Base-by-base conservation (phyloP, 23 tunicate species). In the Styela clava region DNA sequence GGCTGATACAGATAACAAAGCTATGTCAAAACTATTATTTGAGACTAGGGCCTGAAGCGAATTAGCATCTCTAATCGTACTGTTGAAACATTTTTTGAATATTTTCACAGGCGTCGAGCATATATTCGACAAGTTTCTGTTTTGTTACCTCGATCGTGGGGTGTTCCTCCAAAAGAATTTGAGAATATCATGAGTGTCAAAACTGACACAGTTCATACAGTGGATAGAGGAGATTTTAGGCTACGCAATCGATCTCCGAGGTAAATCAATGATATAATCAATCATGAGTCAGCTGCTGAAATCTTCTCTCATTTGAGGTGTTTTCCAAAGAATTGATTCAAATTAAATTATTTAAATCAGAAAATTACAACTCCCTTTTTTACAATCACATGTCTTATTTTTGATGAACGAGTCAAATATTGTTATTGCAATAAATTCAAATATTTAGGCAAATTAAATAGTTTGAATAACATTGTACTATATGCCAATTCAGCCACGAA, bases 81-180 rank as follows among this genome's bases (percentile, higher is more conserved):
- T n/a, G n/a, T n/a, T n/a, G n/a, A n/a, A n/a, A n/a, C n/a, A n/a
- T n/a, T n/a, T n/a, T n/a, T n/a, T n/a, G n/a, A n/a, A n/a, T n/a
- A n/a, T n/a, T n/a, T n/a, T n/a, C n/a, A n/a, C 73, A 89, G 95
- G 63, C 70, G 73, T 26, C 78, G 90, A 34, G 97, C 97, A 23
- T 91, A 82, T 36, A 78, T 91, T 26, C 81, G 90, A 34, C 35
- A 86, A 34, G 89, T 91, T n/a, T 30, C 61, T 19, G 79, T 91
- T 9, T 25, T 81, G 21, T 18, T 91, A 9, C 97, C 97, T 2
- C 83, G 76, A 21, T 36, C 90, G 23, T 91, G 97, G 97, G 85
- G 87, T 52, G 63, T 68, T 21, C 52, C 67, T 2, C 97, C 90
- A 18, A 64, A 76, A 5, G 82, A 29, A 26, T 61, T 86, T 62